Evolutionary conservation across 2,888 invertebrate genomes (phyloP).

Genomic region (Trilocha varians): DNA sequence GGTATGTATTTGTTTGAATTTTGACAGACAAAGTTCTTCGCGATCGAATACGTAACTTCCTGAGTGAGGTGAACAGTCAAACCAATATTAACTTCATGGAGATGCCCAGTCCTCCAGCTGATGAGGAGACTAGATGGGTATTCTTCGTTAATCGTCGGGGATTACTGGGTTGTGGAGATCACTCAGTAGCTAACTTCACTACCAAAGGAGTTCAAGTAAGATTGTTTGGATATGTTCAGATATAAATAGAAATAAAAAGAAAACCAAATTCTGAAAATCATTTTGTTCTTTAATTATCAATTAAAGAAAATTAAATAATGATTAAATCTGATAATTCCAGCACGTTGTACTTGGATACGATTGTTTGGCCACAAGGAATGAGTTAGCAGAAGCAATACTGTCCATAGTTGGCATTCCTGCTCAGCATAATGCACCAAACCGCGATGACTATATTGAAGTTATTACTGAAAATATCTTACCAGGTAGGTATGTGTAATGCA

Average conservation of each 20-base stretch:
- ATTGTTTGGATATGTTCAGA: not conserved
- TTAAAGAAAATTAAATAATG: too few species aligned
- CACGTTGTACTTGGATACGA: constrained; percentile 47
- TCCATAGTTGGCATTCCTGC: constrained; percentile 49
- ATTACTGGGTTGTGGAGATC: constrained; percentile 35
- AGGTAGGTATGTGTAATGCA: constrained; percentile 26
- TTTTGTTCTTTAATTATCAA: too few species aligned
- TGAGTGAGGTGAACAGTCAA: constrained; percentile 26
- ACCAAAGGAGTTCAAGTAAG: constrained; percentile 48
- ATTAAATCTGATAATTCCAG: too few species aligned
- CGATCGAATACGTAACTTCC: constrained; percentile 37
- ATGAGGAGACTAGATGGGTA: constrained; percentile 37
- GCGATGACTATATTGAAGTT: constrained; percentile 33
- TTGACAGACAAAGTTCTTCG: constrained; percentile 44
- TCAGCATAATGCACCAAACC: constrained; percentile 48
- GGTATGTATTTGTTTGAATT: not conserved
- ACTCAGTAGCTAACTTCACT: constrained; percentile 32
- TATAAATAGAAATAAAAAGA: too few species aligned
- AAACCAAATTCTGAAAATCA: too few species aligned
- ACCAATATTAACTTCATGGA: constrained; percentile 40
- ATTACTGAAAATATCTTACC: constrained; percentile 33
- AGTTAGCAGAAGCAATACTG: constrained; percentile 35
- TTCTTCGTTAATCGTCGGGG: constrained; percentile 46
- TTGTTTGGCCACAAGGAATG: constrained; percentile 31
- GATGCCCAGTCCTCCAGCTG: constrained; percentile 31